Evolutionary conservation across 2,797 vertebrate species (phyloP).

Genomic region (Vipera latastei): DNA sequence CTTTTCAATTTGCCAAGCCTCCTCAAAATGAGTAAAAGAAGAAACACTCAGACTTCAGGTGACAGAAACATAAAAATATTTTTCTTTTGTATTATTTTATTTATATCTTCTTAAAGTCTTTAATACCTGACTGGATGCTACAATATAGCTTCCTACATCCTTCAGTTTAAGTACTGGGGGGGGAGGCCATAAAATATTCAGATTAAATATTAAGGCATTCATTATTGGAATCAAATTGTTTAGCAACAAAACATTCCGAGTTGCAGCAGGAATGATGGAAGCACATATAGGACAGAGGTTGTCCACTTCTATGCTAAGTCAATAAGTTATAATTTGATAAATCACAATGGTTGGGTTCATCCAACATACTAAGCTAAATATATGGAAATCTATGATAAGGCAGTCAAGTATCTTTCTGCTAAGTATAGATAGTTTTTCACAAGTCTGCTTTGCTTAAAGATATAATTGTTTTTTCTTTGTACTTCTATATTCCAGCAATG

Average conservation of each 20-base stretch:
- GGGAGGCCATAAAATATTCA: background rate
- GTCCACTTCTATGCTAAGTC: background rate
- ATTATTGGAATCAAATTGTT: background rate
- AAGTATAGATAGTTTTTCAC: background rate
- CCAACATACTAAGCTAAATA: background rate
- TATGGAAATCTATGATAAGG: background rate
- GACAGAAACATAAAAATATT: background rate
- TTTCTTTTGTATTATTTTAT: slow-evolving; percentile 2
- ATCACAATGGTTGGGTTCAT: background rate
- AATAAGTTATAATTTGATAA: background rate
- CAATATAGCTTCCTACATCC: background rate
- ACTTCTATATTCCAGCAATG: background rate
- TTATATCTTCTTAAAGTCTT: background rate
- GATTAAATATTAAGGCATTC: slow-evolving; percentile 6
- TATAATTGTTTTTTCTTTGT: background rate
- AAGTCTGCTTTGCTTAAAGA: background rate
- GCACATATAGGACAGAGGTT: background rate
- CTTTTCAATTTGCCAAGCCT: slow-evolving; percentile 39
- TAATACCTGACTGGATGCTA: background rate
- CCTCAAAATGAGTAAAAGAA: slow-evolving; percentile 61
- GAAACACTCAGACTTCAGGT: slow-evolving; percentile 52
- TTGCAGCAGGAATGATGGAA: background rate
- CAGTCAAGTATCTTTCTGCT: background rate
- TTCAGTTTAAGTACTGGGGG: background rate
- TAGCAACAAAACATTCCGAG: background rate